Conservation (phyloP, 2,888 invertebrate species). For the Latrodectus hesperus region DNA sequence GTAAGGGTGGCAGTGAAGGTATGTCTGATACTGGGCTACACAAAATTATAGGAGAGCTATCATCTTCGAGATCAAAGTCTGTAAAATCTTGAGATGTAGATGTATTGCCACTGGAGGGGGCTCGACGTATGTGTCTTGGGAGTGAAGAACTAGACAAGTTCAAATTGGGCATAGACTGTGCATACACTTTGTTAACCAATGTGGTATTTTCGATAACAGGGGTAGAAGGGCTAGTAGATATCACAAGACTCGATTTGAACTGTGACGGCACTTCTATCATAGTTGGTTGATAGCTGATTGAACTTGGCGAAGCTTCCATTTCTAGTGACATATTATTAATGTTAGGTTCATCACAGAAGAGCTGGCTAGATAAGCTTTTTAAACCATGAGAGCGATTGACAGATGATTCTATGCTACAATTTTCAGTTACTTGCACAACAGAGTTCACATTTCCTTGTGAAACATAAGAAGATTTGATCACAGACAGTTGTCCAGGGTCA, state of each 20-base stretch:
- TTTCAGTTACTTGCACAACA: conserved; percentile 18
- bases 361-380: conserved; percentile 48
- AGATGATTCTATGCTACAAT: conserved; percentile 14
- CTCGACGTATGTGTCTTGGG: conserved; percentile 43
- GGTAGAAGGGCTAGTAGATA: conserved; percentile 66
- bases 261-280: conserved; percentile 68
- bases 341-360: conserved; percentile 39
- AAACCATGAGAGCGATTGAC: conserved; percentile 20
- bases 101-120: conserved; percentile 70
- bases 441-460: conserved; percentile 28
- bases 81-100: conserved; percentile 71
- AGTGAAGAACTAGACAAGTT: conserved; percentile 58
- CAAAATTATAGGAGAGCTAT: conserved; percentile 57
- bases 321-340: conserved; percentile 31
- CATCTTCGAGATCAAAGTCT: conserved; percentile 71
- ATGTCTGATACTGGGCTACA: conserved; percentile 63
- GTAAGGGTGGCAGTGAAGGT: conserved; percentile 38
- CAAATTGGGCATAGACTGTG: conserved; percentile 71
- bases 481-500: conserved; percentile 61
- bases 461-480: conserved; percentile 66
- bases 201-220: conserved; percentile 57
- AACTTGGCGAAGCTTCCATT: conserved; percentile 52
- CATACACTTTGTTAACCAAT: conserved; percentile 54
- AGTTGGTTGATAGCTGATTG: conserved; percentile 67
- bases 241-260: conserved; percentile 67